Conservation (phyloP, 2,797 vertebrate species). For the Halcyon chelicuti region DNA sequence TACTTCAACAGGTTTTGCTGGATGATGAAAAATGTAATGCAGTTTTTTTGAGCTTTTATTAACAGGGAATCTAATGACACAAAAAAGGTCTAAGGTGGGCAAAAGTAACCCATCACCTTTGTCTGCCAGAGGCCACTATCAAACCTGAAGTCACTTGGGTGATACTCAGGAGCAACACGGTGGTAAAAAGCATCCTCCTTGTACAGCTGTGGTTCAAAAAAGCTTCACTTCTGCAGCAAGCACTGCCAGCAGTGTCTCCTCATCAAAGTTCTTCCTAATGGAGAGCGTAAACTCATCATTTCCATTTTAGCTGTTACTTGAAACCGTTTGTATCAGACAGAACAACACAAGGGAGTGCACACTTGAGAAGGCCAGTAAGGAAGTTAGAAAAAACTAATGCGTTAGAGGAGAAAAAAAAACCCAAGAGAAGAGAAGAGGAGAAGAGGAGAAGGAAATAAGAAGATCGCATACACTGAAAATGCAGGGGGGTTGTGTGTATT, state of each 20-base stretch:
- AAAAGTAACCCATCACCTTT: neutral
- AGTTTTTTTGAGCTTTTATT: neutral
- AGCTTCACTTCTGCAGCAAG: neutral
- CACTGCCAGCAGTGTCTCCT: neutral
- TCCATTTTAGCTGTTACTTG: constrained; percentile 18
- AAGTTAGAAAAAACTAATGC: neutral
- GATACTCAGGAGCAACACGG: neutral
- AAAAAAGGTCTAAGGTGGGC: neutral
- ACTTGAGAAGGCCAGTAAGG: neutral
- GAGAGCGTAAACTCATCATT: neutral
- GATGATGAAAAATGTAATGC: neutral
- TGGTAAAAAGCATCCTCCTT: neutral
- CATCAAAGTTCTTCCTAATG: neutral
- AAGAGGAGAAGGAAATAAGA: neutral
- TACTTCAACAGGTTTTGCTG: neutral
- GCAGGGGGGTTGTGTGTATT: neutral
- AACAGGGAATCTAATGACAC: neutral
- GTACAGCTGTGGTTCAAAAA: neutral
- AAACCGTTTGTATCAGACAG: neutral
- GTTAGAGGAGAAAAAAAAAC: neutral
- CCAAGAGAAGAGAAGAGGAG: no score
- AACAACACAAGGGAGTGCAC: neutral
- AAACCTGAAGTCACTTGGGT: neutral
- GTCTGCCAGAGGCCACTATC: neutral
- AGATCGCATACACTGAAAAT: neutral